phyloP scores from a whole-genome alignment of 2,797 vertebrate genomes.

The Gallinago stenura region DNA sequence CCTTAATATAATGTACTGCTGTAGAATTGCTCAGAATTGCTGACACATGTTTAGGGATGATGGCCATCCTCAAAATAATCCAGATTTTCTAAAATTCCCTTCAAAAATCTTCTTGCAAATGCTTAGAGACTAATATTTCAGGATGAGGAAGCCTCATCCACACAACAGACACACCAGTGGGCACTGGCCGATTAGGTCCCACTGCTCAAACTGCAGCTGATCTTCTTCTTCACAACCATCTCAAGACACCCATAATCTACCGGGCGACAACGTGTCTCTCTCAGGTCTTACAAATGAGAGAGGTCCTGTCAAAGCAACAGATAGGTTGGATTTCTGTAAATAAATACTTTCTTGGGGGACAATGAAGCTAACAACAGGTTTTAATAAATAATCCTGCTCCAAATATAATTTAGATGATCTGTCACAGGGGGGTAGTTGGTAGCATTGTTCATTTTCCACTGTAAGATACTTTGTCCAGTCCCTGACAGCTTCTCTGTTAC shows the following conservation, averaged over 20 bases:
- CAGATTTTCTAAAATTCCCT: conserved; percentile 9
- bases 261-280: background rate
- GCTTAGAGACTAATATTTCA: background rate
- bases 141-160: background rate
- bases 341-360: background rate
- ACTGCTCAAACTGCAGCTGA: background rate
- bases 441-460: background rate
- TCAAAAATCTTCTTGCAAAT: conserved; percentile 5
- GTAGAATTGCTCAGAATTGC: background rate
- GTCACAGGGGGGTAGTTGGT: background rate
- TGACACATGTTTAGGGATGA: conserved; percentile 7
- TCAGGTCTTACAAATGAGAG: background rate
- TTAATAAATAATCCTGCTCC: background rate
- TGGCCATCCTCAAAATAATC: conserved; percentile 7
- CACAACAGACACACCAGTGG: background rate
- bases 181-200: background rate
- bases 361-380: background rate
- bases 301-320: background rate
- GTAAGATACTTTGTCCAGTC: background rate
- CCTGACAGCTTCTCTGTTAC: background rate
- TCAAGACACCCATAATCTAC: background rate
- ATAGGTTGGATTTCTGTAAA: background rate
- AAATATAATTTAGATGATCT: background rate
- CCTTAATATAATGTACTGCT: background rate
- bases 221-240: background rate